Evolutionary conservation across 2,797 vertebrate species (phyloP), one percentile per base, ranked within the genome.

Genomic region (Sebastes taczanowskii): DNA sequence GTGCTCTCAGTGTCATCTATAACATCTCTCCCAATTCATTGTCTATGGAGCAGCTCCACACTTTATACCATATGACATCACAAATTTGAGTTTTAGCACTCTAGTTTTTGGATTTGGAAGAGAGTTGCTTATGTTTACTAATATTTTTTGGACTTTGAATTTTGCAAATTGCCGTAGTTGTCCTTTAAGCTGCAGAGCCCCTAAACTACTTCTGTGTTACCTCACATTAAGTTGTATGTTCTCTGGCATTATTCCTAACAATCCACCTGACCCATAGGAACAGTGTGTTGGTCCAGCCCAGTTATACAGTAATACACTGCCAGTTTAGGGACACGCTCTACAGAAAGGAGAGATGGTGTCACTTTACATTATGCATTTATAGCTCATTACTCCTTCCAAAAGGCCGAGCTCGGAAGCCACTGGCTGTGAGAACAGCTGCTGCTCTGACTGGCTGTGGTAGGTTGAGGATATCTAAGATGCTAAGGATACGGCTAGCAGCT

Each of bases 351-450:
- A 27, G 77, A 73, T 69, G 38, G 64, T 60, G 64, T 77, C 69
- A 84, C 52, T 80, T 68, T 68, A 77, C 63, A 76, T 83, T 77
- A 80, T 59, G 63, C 59, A 69, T 77, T 72, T 77, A 77, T 69
- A 60, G 78, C 77, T 80, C 73, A 46, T 84, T 77, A 77, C n/a
- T 69, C 30, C 73, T 52, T 77, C 71, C 59, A 72, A 73, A 72
- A 77, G 29, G 68, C 77, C 1, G 63, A 72, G 68, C 58, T 73
- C 29, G 4, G 64, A 73, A 84, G 68, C 77, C 63, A 72, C 68
- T 80, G 73, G 78, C 73, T 72, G 82, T 69, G 68, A 59, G 73
- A 56, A 69, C 77, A 84, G 78, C 82, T 77, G 74, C 52, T 64
- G 49, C 49, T 53, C 46, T 64, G 63, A 25, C 59, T 59, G 63